These are phyloP conservation scores for Crepidodera aurea DNA, from an alignment of 2,888 invertebrate genomes.

Conservation along the genomic window DNA sequence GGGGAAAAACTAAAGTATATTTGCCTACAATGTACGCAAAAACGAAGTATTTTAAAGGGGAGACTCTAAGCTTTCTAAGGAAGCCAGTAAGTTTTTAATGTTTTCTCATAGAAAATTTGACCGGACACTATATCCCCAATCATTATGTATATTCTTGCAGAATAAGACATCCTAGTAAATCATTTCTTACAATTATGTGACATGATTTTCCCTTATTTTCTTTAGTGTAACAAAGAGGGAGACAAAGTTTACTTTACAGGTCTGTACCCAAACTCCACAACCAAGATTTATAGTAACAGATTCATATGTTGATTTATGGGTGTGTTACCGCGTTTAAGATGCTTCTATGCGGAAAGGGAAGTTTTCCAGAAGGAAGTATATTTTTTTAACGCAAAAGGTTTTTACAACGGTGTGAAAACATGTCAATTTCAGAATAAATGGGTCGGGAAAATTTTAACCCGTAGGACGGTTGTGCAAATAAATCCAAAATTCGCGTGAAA, in stretches of 20 bases:
- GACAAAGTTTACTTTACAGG: slow-evolving; percentile 6
- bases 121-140: no score
- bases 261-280: background rate
- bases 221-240: background rate
- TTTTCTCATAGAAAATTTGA: no score
- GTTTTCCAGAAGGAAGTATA: background rate
- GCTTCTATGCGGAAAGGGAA: slow-evolving; percentile 5
- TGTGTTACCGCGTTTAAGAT: background rate
- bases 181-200: background rate
- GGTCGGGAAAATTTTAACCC: background rate
- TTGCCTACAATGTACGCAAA: no score
- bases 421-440: slow-evolving; percentile 4
- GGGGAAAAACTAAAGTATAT: no score
- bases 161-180: no score
- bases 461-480: background rate
- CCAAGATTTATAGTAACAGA: slow-evolving; percentile 6
- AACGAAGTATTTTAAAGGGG: no score
- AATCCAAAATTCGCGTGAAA: background rate
- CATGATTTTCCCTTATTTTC: background rate
- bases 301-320: slow-evolving; percentile 8
- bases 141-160: no score
- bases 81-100: no score
- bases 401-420: background rate
- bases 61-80: no score
- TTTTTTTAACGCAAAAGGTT: slow-evolving; percentile 2